These are phyloP conservation scores for Eurosta solidaginis DNA, from an alignment of 1,140 invertebrate species.

Conservation along the genomic window DNA sequence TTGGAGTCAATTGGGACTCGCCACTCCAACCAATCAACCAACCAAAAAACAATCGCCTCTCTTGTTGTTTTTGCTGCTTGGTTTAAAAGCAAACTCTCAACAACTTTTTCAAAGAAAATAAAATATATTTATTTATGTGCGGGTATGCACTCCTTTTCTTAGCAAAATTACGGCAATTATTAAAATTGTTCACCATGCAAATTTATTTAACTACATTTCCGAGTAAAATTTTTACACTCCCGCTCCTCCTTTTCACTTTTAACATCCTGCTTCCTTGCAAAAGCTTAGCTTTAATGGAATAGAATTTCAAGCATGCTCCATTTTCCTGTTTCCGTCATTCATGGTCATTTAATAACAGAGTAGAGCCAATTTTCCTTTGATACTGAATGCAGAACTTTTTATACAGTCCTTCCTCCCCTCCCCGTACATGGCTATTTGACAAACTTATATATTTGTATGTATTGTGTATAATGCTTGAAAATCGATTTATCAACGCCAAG, in stretches of 20 bases:
- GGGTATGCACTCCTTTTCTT: too few species aligned
- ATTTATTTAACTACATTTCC: not conserved
- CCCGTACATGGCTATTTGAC: not conserved
- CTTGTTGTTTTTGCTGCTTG: too few species aligned
- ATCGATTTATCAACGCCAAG: slow-evolving; percentile 4
- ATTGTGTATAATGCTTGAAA: not conserved
- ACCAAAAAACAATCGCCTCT: too few species aligned
- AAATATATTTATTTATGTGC: too few species aligned
- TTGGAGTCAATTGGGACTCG: too few species aligned
- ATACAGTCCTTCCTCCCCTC: too few species aligned
- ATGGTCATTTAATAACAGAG: not conserved
- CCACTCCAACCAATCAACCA: too few species aligned
- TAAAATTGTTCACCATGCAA: not conserved
- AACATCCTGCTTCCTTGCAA: not conserved
- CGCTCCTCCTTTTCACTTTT: not conserved
- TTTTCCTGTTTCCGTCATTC: not conserved
- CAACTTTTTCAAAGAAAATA: too few species aligned
- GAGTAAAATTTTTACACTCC: not conserved
- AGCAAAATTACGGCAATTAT: not conserved
- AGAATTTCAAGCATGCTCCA: not conserved
- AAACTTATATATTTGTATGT: not conserved
- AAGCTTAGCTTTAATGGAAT: not conserved
- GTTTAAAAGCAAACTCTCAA: too few species aligned
- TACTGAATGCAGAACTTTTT: not conserved
- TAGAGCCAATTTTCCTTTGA: not conserved